Base-by-base conservation (phyloP, 2,888 invertebrate genomes). In the Drosophila conformis region DNA sequence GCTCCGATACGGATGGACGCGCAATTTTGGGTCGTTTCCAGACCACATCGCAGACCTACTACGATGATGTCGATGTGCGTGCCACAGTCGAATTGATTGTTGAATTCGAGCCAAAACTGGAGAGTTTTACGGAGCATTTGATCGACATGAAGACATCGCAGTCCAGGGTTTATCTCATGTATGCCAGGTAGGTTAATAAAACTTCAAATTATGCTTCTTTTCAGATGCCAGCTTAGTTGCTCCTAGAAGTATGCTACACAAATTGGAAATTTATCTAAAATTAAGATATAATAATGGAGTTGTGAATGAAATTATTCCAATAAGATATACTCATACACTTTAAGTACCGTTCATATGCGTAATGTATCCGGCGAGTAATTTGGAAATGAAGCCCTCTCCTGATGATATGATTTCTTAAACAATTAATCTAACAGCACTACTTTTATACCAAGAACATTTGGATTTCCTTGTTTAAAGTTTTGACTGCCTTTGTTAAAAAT, bases 1-100 rank as follows among this genome's bases (percentile, higher is more conserved):
- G 98, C 91, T 98, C 98, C 38, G 99, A 99, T 93, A 98, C 98
- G 18, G 99, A 99, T 93, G 99, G 99, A 5, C 94, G 98, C 84
- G 97, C 98, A 35, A 95, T 99, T 73, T 95, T 99, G 63, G 98
- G 98, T 76, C 95, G 98, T 75, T 98, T 99, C 93, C 98, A 99
- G 94, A 98, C 98, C 18, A 97, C 98, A 58, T 98, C 98, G 1
- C 98, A 98, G 93, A 97, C 96, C 90, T 95, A 97, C 78, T 92
- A 98, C 92, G 98, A 98, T 91, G 97, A 98, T 90, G 96, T 97
- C 33, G 98, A 98, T 93, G 97, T 98, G 67, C 97, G 98, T 94
- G 98, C 98, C 54, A 95, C 97, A 94, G 97, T 99, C 57, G 98
- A 98, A 91, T 95, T 97, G 86, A 97, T 98, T 52, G 96, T 98